Percentiles rank a stretch among this genome's conserved stretches.
phyloP scores from a whole-genome alignment of 2,888 invertebrate genomes.

The Drosophila atroscutellata region DNA sequence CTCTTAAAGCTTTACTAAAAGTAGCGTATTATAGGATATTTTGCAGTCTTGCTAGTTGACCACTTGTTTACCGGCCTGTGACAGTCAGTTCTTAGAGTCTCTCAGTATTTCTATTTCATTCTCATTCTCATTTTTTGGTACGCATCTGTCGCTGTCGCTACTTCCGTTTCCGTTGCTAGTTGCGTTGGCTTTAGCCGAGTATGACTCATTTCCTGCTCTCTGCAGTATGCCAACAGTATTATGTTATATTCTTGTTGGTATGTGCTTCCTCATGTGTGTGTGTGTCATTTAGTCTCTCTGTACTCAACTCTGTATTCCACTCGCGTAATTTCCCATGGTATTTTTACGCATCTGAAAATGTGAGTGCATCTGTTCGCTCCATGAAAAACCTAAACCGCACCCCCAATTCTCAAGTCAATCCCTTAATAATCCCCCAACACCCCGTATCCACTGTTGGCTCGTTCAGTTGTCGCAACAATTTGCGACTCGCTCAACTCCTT shows the following conservation, averaged over 20 bases:
- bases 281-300: neutral
- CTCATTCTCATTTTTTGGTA: constrained; percentile 8
- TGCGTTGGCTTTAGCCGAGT: constrained; percentile 62
- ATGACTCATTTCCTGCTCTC: constrained; percentile 24
- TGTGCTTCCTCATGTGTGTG: constrained; percentile 9
- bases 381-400: constrained; percentile 4
- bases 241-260: constrained; percentile 44
- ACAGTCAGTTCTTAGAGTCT: constrained; percentile 61
- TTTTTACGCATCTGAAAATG: constrained; percentile 64
- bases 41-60: too few relatives aligned
- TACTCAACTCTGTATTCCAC: constrained; percentile 64
- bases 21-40: constrained; percentile 6
- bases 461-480: constrained; percentile 56
- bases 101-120: constrained; percentile 28
- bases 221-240: constrained; percentile 70
- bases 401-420: neutral
- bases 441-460: constrained; percentile 34
- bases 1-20: neutral
- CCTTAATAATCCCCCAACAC: neutral
- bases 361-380: constrained; percentile 62
- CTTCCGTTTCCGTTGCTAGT: constrained; percentile 75
- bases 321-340: constrained; percentile 78
- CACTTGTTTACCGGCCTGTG: too few relatives aligned
- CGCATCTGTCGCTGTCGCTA: constrained; percentile 61
- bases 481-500: constrained; percentile 36